These are phyloP conservation scores for Mesocentrotus franciscanus DNA, from an alignment of 53 echinoderm and acorn worm species.

Conservation along the genomic window DNA sequence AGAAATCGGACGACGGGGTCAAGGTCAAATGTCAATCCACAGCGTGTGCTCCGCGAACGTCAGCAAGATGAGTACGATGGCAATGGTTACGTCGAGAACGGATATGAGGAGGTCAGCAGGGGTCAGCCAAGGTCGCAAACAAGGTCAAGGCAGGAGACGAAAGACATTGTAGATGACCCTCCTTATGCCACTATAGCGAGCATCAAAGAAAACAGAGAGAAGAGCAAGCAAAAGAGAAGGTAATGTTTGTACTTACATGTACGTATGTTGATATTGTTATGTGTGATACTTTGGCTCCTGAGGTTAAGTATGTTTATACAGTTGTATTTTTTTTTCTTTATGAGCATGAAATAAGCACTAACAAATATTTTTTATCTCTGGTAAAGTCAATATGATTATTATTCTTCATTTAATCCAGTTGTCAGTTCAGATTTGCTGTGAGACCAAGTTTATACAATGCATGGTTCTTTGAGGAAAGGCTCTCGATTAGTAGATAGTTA, in stretches of 20 bases:
- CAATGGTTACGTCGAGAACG: constrained; percentile 2
- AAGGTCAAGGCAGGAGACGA: constrained; percentile 33
- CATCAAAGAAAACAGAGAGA: constrained; percentile 72
- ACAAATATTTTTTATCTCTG: too few relatives aligned
- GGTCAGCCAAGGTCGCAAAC: constrained; percentile 8
- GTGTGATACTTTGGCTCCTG: neutral
- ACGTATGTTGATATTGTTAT: neutral
- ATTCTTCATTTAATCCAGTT: too few relatives aligned
- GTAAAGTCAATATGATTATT: too few relatives aligned
- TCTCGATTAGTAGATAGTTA: too few relatives aligned
- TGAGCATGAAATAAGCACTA: too few relatives aligned
- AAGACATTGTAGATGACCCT: constrained; percentile 67
- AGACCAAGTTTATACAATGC: too few relatives aligned
- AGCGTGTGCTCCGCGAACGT: neutral
- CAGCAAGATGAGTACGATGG: constrained; percentile 62
- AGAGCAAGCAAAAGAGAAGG: neutral
- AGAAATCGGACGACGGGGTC: neutral
- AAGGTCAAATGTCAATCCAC: constrained; percentile 55
- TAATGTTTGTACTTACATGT: neutral
- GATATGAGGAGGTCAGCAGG: constrained; percentile 20
- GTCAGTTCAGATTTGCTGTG: too few relatives aligned
- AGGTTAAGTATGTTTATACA: neutral
- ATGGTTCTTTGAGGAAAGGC: too few relatives aligned
- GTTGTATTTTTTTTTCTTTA: neutral
- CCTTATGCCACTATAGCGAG: constrained; percentile 82